These are phyloP conservation scores for Euplagia quadripunctaria DNA, from an alignment of 2,888 invertebrate species.

Conservation along the genomic window DNA sequence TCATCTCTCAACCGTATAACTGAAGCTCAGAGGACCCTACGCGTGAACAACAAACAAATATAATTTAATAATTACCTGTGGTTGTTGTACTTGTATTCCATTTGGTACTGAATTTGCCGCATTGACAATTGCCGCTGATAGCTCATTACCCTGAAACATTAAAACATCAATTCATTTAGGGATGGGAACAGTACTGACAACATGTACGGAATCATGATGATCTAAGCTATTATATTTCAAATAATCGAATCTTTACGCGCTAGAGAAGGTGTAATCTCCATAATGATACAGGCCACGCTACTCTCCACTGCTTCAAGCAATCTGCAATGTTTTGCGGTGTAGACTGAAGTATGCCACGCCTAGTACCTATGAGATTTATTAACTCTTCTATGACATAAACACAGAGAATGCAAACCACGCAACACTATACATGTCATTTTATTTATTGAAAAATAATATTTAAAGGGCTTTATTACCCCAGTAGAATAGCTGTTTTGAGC, in stretches of 20 bases:
- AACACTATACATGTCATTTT: too few species aligned
- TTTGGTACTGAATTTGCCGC: conserved; percentile 81
- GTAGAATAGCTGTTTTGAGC: too few species aligned
- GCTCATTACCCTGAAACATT: conserved; percentile 80
- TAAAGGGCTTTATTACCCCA: too few species aligned
- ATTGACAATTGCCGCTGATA: conserved; percentile 85
- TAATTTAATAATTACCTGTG: conserved; percentile 69
- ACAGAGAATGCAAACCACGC: too few species aligned
- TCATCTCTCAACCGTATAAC: background rate
- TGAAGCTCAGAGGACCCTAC: background rate
- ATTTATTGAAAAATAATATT: too few species aligned
- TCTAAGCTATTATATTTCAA: too few species aligned
- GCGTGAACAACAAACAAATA: background rate
- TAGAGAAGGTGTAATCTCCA: background rate
- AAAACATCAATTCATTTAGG: background rate
- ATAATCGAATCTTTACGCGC: too few species aligned
- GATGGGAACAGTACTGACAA: background rate
- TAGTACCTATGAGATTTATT: too few species aligned
- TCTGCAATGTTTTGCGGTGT: too few species aligned
- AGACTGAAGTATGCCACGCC: too few species aligned
- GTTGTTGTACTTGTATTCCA: conserved; percentile 84
- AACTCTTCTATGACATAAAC: too few species aligned
- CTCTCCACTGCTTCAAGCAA: background rate
- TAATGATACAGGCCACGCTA: background rate
- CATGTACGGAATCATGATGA: background rate